Evolutionary conservation across 2,113 vertebrate species (phyloP).

Genomic region (Rhineura floridana): DNA sequence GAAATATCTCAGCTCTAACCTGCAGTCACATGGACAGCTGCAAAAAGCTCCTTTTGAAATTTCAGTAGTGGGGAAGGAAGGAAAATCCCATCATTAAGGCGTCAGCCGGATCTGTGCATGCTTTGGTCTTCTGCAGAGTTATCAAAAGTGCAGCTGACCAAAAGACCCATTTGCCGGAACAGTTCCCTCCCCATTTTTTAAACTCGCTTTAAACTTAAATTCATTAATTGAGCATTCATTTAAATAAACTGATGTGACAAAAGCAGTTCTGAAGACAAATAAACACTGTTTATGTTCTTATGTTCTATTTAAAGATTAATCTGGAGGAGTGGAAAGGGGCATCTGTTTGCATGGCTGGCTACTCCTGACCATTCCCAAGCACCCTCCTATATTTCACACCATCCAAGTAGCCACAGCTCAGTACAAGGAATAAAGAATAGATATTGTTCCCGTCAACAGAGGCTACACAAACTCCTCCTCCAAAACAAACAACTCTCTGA

Average conservation of each 20-base stretch:
- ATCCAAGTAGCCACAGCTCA: neutral
- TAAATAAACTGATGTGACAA: neutral
- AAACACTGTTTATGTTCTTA: too few relatives aligned
- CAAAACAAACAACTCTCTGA: neutral
- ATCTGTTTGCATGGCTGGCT: neutral
- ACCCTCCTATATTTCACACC: neutral
- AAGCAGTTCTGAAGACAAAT: neutral
- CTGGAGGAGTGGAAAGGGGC: too few relatives aligned
- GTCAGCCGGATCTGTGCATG: neutral
- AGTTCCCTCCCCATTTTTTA: neutral
- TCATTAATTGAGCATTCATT: neutral
- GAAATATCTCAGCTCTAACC: neutral
- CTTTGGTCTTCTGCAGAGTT: neutral
- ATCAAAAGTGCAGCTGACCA: neutral
- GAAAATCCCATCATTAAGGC: neutral
- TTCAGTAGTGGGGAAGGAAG: neutral
- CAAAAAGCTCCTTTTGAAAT: neutral
- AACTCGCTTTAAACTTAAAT: neutral
- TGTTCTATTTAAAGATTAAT: neutral
- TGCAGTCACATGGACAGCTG: neutral
- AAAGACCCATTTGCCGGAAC: neutral
- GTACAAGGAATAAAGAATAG: neutral
- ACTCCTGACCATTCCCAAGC: neutral
- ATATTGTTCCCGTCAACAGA: neutral
- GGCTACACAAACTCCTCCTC: too few relatives aligned